Evolutionary conservation across 1,140 invertebrate species (phyloP).

Genomic region (Tetranychus cinnabarinus): DNA sequence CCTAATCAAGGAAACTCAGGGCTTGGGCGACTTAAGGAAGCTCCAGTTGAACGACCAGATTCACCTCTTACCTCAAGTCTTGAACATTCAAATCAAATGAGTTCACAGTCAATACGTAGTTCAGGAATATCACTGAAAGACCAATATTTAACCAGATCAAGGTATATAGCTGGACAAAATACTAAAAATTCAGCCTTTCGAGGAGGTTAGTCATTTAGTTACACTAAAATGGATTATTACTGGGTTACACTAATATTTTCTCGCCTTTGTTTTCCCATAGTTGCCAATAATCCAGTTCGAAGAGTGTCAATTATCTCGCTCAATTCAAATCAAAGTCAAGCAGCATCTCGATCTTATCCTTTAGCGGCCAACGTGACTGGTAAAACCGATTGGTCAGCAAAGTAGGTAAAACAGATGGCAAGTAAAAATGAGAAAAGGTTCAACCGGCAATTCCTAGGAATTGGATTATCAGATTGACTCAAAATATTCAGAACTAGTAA

Average conservation of each 20-base stretch:
- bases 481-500: neutral
- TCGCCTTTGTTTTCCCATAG: neutral
- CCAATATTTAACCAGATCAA: conserved; percentile 40
- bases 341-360: conserved; percentile 16
- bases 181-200: conserved; percentile 18
- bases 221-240: neutral
- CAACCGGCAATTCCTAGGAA: too few species aligned
- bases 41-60: too few species aligned
- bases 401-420: conserved; percentile 20
- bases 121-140: conserved; percentile 35
- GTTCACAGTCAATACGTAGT: too few species aligned
- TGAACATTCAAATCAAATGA: too few species aligned
- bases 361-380: conserved; percentile 7
- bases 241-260: neutral
- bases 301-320: neutral
- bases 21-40: too few species aligned
- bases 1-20: too few species aligned
- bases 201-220: neutral
- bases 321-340: conserved; percentile 8
- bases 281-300: neutral
- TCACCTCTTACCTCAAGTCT: too few species aligned
- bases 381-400: conserved; percentile 34
- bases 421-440: too few species aligned
- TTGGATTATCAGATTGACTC: neutral
- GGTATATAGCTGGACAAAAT: conserved; percentile 39